Conservation (phyloP, 2,888 invertebrate species). For the Parapristionchus giblindavisi region DNA sequence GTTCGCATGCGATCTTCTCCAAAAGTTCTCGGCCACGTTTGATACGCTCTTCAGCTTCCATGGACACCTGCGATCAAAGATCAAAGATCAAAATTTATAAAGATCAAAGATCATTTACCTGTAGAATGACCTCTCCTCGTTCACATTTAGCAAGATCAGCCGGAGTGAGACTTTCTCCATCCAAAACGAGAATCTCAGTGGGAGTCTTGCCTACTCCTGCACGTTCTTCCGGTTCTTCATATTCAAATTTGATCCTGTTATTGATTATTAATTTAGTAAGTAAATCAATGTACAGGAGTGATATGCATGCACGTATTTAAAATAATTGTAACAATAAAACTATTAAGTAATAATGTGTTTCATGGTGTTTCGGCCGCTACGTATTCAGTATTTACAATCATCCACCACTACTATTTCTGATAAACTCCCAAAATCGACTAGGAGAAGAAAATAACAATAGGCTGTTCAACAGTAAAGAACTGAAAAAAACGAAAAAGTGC, state of each 20-base stretch:
- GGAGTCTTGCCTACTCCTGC: slow-evolving; percentile 34
- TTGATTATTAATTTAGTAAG: no score
- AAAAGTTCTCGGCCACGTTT: slow-evolving; percentile 74
- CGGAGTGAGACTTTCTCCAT: slow-evolving; percentile 72
- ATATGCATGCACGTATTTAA: no score
- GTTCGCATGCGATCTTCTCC: slow-evolving; percentile 76
- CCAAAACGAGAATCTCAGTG: slow-evolving; percentile 18
- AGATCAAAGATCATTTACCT: slow-evolving; percentile 69
- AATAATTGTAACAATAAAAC: no score
- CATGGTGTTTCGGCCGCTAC: no score
- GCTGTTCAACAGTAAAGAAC: no score
- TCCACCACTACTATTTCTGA: no score
- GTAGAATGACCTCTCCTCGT: slow-evolving; percentile 74
- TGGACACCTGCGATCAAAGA: slow-evolving; percentile 71
- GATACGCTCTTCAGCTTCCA: slow-evolving; percentile 74
- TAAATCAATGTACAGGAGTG: no score
- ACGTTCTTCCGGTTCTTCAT: slow-evolving; percentile 23
- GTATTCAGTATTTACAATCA: no score
- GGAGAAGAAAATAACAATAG: no score
- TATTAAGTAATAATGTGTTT: no score
- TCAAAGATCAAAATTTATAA: not conserved
- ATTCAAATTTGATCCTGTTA: slow-evolving; percentile 34
- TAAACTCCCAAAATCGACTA: no score
- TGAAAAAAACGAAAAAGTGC: no score
- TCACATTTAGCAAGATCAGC: slow-evolving; percentile 76